Percentiles rank a stretch among this genome's conserved stretches.
Evolutionary conservation across 1,140 invertebrate genomes (phyloP).

Genomic region (Brachionus rotundiformis): DNA sequence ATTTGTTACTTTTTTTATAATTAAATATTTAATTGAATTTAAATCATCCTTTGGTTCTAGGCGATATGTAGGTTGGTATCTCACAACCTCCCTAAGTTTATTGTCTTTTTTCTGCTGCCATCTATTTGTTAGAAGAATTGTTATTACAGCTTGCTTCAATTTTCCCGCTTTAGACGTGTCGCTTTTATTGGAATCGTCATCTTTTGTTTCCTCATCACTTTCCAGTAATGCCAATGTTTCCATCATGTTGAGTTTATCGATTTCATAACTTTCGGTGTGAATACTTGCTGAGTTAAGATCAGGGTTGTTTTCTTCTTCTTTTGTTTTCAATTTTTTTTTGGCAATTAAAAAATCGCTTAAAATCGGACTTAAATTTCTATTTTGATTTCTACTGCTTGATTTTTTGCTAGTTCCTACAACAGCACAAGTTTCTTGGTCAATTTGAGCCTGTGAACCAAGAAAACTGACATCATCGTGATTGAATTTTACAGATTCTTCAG

Average conservation of each 20-base stretch:
- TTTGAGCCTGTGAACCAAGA: not conserved
- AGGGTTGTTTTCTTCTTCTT: not conserved
- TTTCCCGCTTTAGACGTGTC: not conserved
- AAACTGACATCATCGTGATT: not conserved
- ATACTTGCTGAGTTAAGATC: not conserved
- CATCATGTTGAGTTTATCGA: not conserved
- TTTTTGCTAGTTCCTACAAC: conserved; percentile 30
- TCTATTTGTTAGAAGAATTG: conserved; percentile 25
- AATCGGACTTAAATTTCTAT: not conserved
- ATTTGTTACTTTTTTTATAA: not conserved
- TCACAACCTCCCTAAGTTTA: not conserved
- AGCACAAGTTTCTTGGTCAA: not conserved
- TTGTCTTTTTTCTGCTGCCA: conserved; percentile 23
- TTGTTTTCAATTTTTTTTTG: not conserved
- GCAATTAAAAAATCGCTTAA: not conserved
- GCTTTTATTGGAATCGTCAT: not conserved
- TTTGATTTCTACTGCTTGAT: not conserved
- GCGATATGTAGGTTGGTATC: conserved; percentile 20
- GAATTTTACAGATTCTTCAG: not conserved
- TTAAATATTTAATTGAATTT: conserved; percentile 17
- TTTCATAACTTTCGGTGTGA: conserved; percentile 22
- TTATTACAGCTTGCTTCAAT: conserved; percentile 13
- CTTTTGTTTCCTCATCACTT: conserved; percentile 14
- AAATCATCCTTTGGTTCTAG: conserved; percentile 34
- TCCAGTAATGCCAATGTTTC: conserved; percentile 42